These are phyloP conservation scores for Drosophila multiciliata DNA, from an alignment of 2,888 invertebrate genomes.

Conservation along the genomic window DNA sequence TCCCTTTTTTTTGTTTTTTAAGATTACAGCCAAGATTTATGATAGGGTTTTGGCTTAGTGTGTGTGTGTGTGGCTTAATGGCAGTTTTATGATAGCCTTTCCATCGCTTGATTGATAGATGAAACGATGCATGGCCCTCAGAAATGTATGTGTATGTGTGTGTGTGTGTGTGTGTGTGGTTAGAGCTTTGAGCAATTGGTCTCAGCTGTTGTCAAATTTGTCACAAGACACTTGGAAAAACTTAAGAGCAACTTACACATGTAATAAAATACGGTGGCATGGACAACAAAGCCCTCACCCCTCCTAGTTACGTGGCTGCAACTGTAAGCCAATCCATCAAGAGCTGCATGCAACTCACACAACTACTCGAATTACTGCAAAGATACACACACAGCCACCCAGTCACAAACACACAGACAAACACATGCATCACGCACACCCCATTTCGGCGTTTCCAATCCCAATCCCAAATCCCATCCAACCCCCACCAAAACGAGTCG, in stretches of 20 bases:
- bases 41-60: constrained; percentile 53
- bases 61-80: constrained; percentile 62
- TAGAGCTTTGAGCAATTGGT: constrained; percentile 62
- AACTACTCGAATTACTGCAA: constrained; percentile 67
- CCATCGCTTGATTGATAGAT: constrained; percentile 70
- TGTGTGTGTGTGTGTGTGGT: constrained; percentile 2
- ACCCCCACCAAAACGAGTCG: background rate
- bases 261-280: constrained; percentile 68
- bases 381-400: constrained; percentile 29
- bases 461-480: background rate
- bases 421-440: constrained; percentile 56
- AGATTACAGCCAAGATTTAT: constrained; percentile 76
- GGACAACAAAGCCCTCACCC: constrained; percentile 1
- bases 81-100: constrained; percentile 76
- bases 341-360: constrained; percentile 54
- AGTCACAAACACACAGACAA: constrained; percentile 11
- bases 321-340: constrained; percentile 75
- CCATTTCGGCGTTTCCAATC: constrained; percentile 3
- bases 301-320: constrained; percentile 53
- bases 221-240: constrained; percentile 66
- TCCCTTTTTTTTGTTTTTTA: constrained; percentile 53
- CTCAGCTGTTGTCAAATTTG: constrained; percentile 80
- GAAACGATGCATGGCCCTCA: constrained; percentile 41
- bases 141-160: constrained; percentile 19
- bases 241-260: constrained; percentile 78